Evolutionary conservation across 2,888 invertebrate genomes (phyloP).

Genomic region (Uropetala carovei): DNA sequence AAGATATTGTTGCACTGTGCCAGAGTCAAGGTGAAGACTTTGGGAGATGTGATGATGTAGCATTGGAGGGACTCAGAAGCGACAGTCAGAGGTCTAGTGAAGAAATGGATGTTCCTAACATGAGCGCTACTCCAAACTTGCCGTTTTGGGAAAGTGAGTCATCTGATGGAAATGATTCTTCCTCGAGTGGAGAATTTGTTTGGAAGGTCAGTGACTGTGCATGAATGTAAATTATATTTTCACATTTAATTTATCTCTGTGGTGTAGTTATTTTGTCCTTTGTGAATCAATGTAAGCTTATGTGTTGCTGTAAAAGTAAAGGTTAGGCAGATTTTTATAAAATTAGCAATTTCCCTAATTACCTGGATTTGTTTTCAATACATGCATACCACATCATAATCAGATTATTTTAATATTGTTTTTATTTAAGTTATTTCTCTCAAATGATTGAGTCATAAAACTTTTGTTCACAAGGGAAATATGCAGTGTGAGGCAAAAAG

Average conservation of each 20-base stretch:
- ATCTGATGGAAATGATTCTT: slow-evolving; percentile 77
- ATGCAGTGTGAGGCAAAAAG: too few relatives aligned
- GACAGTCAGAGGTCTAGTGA: slow-evolving; percentile 67
- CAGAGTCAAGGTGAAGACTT: slow-evolving; percentile 20
- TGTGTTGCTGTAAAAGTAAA: background rate
- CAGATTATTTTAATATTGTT: too few relatives aligned
- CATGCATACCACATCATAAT: background rate
- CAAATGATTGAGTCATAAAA: too few relatives aligned
- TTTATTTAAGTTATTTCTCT: too few relatives aligned
- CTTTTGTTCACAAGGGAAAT: too few relatives aligned
- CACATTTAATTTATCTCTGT: background rate
- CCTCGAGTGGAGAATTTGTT: slow-evolving; percentile 87
- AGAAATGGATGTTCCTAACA: slow-evolving; percentile 68
- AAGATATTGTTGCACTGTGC: slow-evolving; percentile 53
- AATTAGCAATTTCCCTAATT: background rate
- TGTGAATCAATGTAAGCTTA: background rate
- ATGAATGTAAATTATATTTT: background rate
- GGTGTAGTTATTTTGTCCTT: background rate
- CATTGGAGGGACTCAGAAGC: background rate
- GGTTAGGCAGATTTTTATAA: background rate
- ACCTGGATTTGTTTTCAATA: background rate
- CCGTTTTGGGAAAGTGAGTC: slow-evolving; percentile 85
- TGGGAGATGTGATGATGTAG: background rate
- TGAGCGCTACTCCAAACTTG: slow-evolving; percentile 74
- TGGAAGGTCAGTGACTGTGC: slow-evolving; percentile 81